Evolutionary conservation across 2,797 vertebrate genomes (phyloP).

Genomic region (Gadopsis marmoratus): DNA sequence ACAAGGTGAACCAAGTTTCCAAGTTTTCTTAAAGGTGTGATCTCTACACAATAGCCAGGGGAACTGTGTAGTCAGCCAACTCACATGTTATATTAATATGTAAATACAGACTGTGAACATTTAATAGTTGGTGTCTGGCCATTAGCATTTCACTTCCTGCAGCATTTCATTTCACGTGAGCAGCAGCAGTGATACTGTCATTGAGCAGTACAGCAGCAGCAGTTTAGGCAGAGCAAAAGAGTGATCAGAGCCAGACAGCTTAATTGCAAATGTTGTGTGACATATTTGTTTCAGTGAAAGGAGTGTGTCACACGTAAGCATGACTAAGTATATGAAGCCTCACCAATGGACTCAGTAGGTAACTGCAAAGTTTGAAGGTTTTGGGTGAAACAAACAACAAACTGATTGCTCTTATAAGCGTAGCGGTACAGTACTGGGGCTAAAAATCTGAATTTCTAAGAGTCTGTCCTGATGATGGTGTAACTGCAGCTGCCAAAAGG

Average conservation of each 20-base stretch:
- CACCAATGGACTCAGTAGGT: not conserved
- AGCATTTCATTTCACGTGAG: constrained; percentile 4
- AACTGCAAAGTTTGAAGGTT: not conserved
- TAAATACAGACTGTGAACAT: constrained; percentile 8
- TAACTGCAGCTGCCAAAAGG: not conserved
- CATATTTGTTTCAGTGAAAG: constrained; percentile 3
- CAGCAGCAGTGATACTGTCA: constrained; percentile 18
- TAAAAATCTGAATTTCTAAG: not conserved
- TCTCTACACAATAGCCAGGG: not conserved
- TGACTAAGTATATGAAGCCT: not conserved
- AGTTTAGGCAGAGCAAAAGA: not conserved
- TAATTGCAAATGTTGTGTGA: constrained; percentile 16
- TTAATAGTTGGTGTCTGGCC: not conserved
- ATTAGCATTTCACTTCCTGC: constrained; percentile 7
- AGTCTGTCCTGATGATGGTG: not conserved
- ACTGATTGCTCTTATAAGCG: not conserved
- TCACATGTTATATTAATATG: constrained; percentile 14
- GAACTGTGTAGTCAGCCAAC: not conserved
- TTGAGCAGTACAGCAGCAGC: not conserved
- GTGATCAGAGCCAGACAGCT: constrained; percentile 4
- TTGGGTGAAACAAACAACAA: not conserved
- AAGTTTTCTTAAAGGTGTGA: not conserved
- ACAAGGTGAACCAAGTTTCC: not conserved
- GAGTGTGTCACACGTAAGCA: not conserved
- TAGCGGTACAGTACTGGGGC: too few relatives aligned